Conservation (phyloP, 2,113 vertebrate species). For the Agapornis roseicollis region DNA sequence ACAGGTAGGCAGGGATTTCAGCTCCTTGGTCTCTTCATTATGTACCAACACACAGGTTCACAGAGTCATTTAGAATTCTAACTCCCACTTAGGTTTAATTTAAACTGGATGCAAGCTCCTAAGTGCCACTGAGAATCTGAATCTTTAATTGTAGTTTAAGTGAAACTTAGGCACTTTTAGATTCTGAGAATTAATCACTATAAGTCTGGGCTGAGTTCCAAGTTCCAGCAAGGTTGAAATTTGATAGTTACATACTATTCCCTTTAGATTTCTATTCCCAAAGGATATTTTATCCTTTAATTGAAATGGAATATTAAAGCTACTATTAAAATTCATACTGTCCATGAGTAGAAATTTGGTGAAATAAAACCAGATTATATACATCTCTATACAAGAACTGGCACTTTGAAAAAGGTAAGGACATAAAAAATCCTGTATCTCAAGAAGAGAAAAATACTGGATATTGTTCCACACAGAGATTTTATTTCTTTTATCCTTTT, state of each 20-base stretch:
- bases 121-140: neutral
- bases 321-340: neutral
- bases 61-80: neutral
- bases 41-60: neutral
- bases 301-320: neutral
- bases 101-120: neutral
- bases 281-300: neutral
- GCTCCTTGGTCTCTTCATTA: neutral
- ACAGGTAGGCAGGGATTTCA: neutral
- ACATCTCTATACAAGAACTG: neutral
- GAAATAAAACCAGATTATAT: neutral
- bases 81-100: neutral
- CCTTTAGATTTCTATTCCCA: neutral
- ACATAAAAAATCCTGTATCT: neutral
- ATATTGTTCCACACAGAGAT: neutral
- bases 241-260: neutral
- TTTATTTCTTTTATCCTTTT: neutral
- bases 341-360: neutral
- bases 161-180: neutral
- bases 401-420: neutral
- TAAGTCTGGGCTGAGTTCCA: slow-evolving; percentile 9
- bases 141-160: neutral
- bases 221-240: neutral
- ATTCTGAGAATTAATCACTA: neutral
- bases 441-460: neutral